phyloP scores from a whole-genome alignment of 2,113 vertebrate genomes.

The Canis aureus region DNA sequence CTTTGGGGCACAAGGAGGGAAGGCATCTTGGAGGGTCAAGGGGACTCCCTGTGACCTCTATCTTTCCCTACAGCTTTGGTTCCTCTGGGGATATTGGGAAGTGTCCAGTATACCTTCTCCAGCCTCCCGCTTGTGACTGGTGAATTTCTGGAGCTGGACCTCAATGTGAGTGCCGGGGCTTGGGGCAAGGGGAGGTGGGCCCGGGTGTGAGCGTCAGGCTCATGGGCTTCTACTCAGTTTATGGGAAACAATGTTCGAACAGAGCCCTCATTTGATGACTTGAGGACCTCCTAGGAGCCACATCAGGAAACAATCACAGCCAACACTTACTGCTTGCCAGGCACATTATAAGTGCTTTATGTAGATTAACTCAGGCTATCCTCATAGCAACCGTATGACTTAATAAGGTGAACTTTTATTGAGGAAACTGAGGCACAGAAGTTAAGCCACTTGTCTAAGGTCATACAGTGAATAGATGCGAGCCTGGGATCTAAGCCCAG shows the following conservation, averaged over 20 bases:
- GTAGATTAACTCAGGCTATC: neutral
- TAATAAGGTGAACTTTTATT: neutral
- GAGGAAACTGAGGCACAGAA: neutral
- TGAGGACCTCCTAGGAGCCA: neutral
- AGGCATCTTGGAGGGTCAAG: neutral
- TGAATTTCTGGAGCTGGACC: constrained; percentile 82
- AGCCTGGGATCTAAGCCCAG: neutral
- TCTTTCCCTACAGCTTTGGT: constrained; percentile 80
- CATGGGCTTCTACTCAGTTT: neutral
- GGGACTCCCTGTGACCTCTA: neutral
- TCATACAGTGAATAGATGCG: neutral
- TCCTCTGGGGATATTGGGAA: constrained; percentile 83
- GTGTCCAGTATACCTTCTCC: constrained; percentile 80
- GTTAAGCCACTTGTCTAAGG: neutral
- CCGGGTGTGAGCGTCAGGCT: accelerated
- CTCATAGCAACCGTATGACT: neutral
- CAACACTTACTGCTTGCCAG: neutral
- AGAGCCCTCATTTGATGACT: neutral
- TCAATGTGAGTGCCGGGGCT: constrained; percentile 76
- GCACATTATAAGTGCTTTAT: neutral
- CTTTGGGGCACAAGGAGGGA: neutral
- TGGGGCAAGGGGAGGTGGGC: neutral
- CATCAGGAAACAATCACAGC: neutral
- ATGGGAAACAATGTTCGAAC: neutral
- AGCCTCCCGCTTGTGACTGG: constrained; percentile 81